Evolutionary conservation across 2,797 vertebrate species (phyloP).

Genomic region (Pangasius sanitwongsei): DNA sequence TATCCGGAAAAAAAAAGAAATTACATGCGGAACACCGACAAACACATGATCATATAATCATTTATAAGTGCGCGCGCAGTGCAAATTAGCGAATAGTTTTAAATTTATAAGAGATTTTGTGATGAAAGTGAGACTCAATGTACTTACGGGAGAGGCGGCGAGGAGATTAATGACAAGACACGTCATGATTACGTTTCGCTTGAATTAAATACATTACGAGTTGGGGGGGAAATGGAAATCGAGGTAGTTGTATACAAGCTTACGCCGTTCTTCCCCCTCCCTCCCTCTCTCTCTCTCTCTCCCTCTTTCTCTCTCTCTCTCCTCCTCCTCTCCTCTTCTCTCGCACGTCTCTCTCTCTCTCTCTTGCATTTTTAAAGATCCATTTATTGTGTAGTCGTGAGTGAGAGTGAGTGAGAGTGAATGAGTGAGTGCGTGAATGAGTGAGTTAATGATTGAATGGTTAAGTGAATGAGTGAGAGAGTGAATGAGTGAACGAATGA

Average conservation of each 20-base stretch:
- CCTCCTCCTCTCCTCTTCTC: conserved; percentile 59
- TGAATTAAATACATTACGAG: conserved; percentile 89
- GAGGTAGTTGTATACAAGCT: conserved; percentile 84
- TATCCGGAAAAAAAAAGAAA: conserved; percentile 37
- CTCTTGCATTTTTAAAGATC: conserved; percentile 65
- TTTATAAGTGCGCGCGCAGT: conserved; percentile 61
- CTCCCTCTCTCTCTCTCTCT: conserved; percentile 67
- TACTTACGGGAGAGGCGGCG: conserved; percentile 87
- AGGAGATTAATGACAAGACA: conserved; percentile 86
- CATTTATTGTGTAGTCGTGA: conserved; percentile 80
- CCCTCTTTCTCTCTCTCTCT: conserved; percentile 60
- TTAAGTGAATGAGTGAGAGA: no score
- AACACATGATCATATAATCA: conserved; percentile 34
- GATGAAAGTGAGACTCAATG: conserved; percentile 82
- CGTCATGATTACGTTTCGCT: conserved; percentile 88
- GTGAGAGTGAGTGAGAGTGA: conserved; percentile 65
- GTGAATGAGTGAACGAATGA: no score
- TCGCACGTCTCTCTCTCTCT: conserved; percentile 52
- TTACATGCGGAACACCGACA: conserved; percentile 42
- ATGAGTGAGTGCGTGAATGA: no score
- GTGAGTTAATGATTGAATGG: no score
- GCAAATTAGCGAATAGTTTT: conserved; percentile 60
- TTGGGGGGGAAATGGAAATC: conserved; percentile 83
- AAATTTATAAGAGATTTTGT: conserved; percentile 70
- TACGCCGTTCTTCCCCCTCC: conserved; percentile 78